Evolutionary conservation across 2,888 invertebrate species (phyloP).

Genomic region (Zygaena filipendulae): DNA sequence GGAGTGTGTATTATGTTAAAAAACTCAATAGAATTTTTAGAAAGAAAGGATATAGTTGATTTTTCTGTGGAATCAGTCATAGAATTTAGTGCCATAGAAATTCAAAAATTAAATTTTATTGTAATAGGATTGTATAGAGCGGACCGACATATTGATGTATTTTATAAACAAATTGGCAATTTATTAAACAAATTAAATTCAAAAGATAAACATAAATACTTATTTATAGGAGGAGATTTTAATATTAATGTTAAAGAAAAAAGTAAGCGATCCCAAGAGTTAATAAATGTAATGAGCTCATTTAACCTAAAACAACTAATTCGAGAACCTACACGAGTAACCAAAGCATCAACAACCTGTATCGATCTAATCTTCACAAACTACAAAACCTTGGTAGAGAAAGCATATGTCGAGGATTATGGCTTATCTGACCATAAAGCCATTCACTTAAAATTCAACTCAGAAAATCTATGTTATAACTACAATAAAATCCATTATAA

Average conservation of each 20-base stretch:
- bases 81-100: constrained; percentile 9
- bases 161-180: too few relatives aligned
- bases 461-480: not conserved
- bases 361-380: constrained; percentile 1
- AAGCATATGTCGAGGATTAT: not conserved
- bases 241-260: constrained; percentile 1
- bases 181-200: too few relatives aligned
- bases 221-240: not conserved
- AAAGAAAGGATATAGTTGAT: too few relatives aligned
- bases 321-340: not conserved
- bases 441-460: constrained; percentile 1
- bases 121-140: constrained; percentile 9
- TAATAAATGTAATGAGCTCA: not conserved
- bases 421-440: constrained; percentile 1
- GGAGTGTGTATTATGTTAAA: too few relatives aligned
- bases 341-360: constrained; percentile 1
- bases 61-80: too few relatives aligned
- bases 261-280: not conserved
- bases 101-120: constrained; percentile 7
- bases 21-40: too few relatives aligned
- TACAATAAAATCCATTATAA: too few relatives aligned
- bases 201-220: not conserved
- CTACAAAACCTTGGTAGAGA: not conserved
- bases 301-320: not conserved
- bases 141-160: constrained; percentile 4